Conservation (phyloP, 2,113 vertebrate species). For the Speoplatyrhinus poulsoni region DNA sequence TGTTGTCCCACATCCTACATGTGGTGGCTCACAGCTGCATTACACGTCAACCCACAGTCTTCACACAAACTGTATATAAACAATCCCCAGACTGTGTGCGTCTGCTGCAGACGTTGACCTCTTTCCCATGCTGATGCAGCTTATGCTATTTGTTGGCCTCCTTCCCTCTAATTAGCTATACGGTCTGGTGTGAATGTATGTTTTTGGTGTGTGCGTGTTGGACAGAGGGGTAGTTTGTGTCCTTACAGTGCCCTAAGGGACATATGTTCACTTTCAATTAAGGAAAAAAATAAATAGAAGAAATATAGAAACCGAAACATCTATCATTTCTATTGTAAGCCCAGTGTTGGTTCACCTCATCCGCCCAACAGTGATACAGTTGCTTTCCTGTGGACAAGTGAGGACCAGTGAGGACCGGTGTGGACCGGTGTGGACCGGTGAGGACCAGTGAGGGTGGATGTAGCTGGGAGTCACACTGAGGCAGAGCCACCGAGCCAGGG, state of each 20-base stretch:
- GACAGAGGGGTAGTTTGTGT: neutral
- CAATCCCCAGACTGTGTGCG: conserved; percentile 63
- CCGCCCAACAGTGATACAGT: too few relatives aligned
- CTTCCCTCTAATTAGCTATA: conserved; percentile 39
- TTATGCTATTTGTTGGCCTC: conserved; percentile 36
- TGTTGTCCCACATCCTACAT: neutral
- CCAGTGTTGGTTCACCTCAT: too few relatives aligned
- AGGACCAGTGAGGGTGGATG: too few relatives aligned
- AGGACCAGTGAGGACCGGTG: too few relatives aligned
- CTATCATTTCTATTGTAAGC: too few relatives aligned
- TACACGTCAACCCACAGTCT: conserved; percentile 69
- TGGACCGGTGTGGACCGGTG: too few relatives aligned
- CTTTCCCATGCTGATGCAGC: conserved; percentile 39
- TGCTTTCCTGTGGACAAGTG: too few relatives aligned
- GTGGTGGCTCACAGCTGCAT: conserved; percentile 60
- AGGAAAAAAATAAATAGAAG: too few relatives aligned
- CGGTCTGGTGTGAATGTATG: neutral
- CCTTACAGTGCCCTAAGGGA: neutral
- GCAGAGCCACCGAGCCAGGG: neutral
- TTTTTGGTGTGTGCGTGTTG: conserved; percentile 2
- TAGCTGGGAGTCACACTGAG: too few relatives aligned
- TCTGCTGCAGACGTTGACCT: conserved; percentile 44
- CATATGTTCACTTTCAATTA: too few relatives aligned
- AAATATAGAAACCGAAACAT: too few relatives aligned
- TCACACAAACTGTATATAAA: conserved; percentile 77